These are phyloP conservation scores for Catharus bicknelli DNA, from an alignment of 2,113 vertebrate species.

Conservation along the genomic window DNA sequence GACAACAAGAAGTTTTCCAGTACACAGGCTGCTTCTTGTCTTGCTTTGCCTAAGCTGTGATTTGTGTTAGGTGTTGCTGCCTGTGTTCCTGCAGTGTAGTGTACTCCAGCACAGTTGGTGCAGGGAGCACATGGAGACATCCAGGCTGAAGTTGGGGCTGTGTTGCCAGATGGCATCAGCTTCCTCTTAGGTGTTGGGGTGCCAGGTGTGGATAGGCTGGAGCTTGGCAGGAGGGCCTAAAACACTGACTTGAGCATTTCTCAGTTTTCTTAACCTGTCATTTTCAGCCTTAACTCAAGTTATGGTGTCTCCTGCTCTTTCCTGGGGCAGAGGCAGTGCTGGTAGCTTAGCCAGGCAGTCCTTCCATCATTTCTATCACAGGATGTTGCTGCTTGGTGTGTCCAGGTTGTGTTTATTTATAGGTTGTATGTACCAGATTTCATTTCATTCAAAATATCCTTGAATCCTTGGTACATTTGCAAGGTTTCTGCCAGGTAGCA, in stretches of 20 bases:
- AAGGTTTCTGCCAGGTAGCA: background rate
- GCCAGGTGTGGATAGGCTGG: background rate
- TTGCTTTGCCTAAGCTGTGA: background rate
- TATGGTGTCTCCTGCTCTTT: background rate
- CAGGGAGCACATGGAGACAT: fast-evolving
- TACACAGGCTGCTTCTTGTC: background rate
- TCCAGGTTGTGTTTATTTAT: background rate
- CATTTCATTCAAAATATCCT: background rate
- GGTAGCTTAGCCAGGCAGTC: background rate
- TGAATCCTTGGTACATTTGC: background rate
- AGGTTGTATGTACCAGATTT: background rate
- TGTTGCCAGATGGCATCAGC: background rate
- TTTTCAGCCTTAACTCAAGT: background rate
- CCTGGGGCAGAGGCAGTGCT: background rate
- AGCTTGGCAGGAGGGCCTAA: background rate
- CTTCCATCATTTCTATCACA: background rate
- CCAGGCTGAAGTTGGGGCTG: background rate
- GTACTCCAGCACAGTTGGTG: fast-evolving
- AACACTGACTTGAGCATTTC: background rate
- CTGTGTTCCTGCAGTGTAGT: too few species aligned
- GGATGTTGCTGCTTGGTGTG: background rate
- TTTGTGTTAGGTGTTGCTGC: background rate
- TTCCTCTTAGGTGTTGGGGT: fast-evolving
- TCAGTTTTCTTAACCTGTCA: background rate
- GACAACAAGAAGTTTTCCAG: background rate